Evolutionary conservation across 2,113 vertebrate genomes (phyloP).

Genomic region (Stegostoma tigrinum): DNA sequence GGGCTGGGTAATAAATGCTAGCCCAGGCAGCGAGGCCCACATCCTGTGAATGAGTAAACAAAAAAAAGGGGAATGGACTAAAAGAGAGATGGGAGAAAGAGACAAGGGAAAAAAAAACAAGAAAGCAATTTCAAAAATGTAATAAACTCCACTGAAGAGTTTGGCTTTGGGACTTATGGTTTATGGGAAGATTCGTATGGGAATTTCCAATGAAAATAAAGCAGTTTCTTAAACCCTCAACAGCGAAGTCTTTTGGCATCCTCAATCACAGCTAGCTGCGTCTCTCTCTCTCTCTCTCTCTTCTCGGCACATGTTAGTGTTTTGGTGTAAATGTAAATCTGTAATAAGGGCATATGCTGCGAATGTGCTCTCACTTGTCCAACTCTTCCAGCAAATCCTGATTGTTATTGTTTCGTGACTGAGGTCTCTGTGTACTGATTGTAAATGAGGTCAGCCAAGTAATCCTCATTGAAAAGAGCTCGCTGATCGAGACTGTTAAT

Average conservation of each 20-base stretch:
- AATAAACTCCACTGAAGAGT: neutral
- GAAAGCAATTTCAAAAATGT: neutral
- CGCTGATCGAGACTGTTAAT: too few species aligned
- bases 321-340: neutral
- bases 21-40: too few species aligned
- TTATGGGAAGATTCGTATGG: neutral
- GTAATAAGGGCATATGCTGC: neutral
- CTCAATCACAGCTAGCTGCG: too few species aligned
- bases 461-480: neutral
- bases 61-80: neutral
- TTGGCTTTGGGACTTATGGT: neutral
- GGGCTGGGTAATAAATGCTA: too few species aligned
- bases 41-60: too few species aligned
- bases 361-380: neutral
- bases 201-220: neutral
- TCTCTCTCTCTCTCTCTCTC: neutral
- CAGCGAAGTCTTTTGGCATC: too few species aligned
- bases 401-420: neutral
- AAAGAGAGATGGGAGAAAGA: neutral
- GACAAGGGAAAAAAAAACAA: neutral
- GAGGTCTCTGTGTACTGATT: neutral
- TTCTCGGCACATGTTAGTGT: neutral
- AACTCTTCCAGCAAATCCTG: neutral
- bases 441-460: neutral
- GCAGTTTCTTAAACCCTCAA: neutral